A percentile compares a stretch with the other conserved stretches of the same genome.
These are phyloP conservation scores for Pelvicachromis taeniatus DNA, from an alignment of 2,113 vertebrate species.

Conservation along the genomic window DNA sequence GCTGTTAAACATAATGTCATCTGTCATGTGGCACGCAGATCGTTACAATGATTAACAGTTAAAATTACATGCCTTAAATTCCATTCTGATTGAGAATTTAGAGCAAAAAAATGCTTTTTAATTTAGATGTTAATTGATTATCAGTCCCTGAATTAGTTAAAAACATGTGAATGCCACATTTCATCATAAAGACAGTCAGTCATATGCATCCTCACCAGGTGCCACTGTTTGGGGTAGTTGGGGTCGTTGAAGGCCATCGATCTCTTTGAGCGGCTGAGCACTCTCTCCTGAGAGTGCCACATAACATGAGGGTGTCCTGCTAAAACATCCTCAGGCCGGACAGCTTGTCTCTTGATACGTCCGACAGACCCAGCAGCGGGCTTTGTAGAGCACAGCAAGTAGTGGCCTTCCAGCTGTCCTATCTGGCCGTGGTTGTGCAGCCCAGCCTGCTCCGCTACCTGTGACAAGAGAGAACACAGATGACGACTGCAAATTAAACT, in stretches of 20 bases:
- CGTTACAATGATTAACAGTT: not conserved
- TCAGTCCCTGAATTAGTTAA: not conserved
- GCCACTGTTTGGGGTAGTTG: constrained; percentile 91
- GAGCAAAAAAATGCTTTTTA: not conserved
- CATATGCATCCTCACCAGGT: constrained; percentile 81
- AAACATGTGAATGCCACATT: not conserved
- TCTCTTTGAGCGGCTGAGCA: constrained; percentile 88
- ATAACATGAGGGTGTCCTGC: constrained; percentile 79
- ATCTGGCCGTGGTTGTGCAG: constrained; percentile 88
- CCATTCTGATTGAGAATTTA: not conserved
- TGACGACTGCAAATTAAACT: not conserved
- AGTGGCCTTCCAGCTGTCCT: constrained; percentile 88
- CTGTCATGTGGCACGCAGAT: not conserved
- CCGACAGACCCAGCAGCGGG: not conserved
- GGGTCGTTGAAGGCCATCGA: constrained; percentile 91
- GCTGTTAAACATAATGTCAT: not conserved
- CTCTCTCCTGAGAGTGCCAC: constrained; percentile 87
- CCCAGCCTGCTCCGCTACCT: constrained; percentile 79
- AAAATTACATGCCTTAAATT: not conserved
- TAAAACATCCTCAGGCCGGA: constrained; percentile 68
- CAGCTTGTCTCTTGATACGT: constrained; percentile 3
- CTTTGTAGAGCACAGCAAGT: constrained; percentile 75
- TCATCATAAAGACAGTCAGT: not conserved
- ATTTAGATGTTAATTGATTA: not conserved
- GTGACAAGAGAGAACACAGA: not conserved